Conservation (phyloP, 2,113 vertebrate genomes). For the Aythya baeri region DNA sequence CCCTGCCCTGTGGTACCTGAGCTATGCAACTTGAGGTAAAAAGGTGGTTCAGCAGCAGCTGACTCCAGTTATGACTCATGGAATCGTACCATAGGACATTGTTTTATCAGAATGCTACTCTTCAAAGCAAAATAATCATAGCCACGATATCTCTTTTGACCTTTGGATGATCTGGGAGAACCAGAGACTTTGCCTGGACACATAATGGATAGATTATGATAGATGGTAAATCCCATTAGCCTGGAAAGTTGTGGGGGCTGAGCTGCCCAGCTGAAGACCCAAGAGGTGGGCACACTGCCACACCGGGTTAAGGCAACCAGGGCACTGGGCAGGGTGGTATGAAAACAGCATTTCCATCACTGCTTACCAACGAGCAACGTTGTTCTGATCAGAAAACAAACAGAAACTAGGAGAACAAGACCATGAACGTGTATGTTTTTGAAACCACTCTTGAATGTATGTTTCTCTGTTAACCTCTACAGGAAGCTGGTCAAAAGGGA, state of each 20-base stretch:
- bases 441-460: neutral
- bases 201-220: neutral
- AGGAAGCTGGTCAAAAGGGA: neutral
- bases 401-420: neutral
- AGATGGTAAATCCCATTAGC: neutral
- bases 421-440: neutral
- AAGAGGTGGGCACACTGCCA: neutral
- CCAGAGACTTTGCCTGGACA: neutral
- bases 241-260: neutral
- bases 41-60: neutral
- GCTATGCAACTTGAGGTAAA: neutral
- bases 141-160: neutral
- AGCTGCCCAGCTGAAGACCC: neutral
- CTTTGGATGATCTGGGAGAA: neutral
- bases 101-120: neutral
- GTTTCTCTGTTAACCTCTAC: neutral
- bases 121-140: neutral
- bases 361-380: neutral
- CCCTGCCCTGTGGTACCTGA: neutral
- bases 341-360: neutral
- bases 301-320: neutral
- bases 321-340: neutral
- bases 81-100: too few relatives aligned
- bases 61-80: neutral
- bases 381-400: neutral